Evolutionary conservation across 2,113 vertebrate genomes (phyloP).

Genomic region (Pterophyllum scalare): DNA sequence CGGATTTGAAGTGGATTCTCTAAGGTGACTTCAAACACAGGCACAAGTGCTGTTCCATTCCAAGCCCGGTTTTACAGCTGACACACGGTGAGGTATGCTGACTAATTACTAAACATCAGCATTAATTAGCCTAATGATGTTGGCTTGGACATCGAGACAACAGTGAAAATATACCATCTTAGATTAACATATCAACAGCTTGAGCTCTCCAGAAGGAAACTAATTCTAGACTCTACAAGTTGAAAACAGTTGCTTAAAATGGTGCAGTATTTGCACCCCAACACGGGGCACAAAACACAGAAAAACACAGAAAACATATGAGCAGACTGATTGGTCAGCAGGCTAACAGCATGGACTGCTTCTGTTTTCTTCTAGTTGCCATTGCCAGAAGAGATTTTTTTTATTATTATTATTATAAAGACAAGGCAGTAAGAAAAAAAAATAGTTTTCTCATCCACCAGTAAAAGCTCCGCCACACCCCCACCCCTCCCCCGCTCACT

Average conservation of each 20-base stretch:
- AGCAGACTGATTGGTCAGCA: neutral
- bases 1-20: neutral
- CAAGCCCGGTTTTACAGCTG: neutral
- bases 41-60: neutral
- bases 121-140: slow-evolving; percentile 53
- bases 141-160: neutral
- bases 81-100: slow-evolving; percentile 32
- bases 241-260: neutral
- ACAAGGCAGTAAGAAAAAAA: neutral
- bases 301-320: too few species aligned
- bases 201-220: neutral
- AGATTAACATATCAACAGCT: neutral
- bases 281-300: neutral
- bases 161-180: slow-evolving; percentile 3
- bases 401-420: neutral
- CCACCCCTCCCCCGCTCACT: neutral
- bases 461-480: neutral
- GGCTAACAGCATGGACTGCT: neutral
- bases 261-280: neutral
- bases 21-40: neutral
- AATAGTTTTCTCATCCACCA: neutral
- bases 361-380: neutral
- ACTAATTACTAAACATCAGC: slow-evolving; percentile 44
- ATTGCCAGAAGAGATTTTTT: neutral
- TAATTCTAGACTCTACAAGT: neutral